phyloP scores from a whole-genome alignment of 1,140 invertebrate genomes.

The Bombus superbus region DNA sequence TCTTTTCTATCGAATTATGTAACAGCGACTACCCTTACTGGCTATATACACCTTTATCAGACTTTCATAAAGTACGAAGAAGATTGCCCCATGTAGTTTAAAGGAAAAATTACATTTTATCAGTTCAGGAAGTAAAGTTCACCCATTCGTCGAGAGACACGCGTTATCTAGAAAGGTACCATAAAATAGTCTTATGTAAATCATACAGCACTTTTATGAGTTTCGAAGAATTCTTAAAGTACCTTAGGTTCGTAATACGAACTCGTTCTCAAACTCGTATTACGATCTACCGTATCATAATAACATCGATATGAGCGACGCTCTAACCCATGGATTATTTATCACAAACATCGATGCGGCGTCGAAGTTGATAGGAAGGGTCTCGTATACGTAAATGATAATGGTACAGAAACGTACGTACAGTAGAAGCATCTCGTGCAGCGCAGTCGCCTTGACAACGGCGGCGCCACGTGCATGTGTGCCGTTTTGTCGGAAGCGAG shows the following conservation, averaged over 20 bases:
- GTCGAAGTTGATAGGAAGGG: background rate
- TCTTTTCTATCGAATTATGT: no score
- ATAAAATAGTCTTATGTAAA: background rate
- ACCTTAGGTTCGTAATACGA: background rate
- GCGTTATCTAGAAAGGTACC: background rate
- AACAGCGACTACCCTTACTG: no score
- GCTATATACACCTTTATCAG: no score
- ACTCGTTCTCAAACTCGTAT: background rate
- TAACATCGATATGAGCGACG: background rate
- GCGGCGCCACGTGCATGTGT: constrained; percentile 78
- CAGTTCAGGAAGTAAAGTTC: background rate
- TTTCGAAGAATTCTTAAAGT: background rate
- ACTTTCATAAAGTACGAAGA: no score
- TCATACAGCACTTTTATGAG: background rate
- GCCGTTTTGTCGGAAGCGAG: constrained; percentile 52
- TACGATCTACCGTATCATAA: no score
- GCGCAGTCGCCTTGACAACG: constrained; percentile 80
- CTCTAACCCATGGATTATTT: background rate
- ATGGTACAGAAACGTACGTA: background rate
- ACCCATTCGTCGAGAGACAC: background rate
- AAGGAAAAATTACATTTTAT: background rate
- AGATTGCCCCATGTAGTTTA: background rate
- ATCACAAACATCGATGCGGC: background rate
- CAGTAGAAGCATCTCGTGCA: constrained; percentile 41
- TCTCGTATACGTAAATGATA: background rate